Evolutionary conservation across 2,113 vertebrate species (phyloP).

Genomic region (Engystomops pustulosus): DNA sequence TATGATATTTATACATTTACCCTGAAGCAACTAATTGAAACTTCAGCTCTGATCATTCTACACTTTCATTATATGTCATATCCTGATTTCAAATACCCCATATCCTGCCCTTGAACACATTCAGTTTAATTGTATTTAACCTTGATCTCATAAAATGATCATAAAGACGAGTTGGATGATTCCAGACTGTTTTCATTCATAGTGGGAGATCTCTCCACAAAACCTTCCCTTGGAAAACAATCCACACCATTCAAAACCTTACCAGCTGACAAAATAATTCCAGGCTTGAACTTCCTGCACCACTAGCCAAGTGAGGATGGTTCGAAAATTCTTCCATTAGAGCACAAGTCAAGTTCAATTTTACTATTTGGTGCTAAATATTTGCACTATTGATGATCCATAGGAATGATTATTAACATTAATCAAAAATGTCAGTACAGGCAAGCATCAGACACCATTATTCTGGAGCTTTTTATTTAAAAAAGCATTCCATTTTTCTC

Average conservation of each 20-base stretch:
- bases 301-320: conserved; percentile 22
- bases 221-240: conserved; percentile 29
- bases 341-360: neutral
- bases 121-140: conserved; percentile 22
- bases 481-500: too few species aligned
- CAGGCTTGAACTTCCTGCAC: conserved; percentile 36
- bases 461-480: too few species aligned
- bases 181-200: conserved; percentile 18
- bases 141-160: conserved; percentile 35
- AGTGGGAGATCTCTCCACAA: conserved; percentile 1
- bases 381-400: neutral
- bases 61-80: conserved; percentile 9
- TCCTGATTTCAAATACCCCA: neutral
- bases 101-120: neutral
- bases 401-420: neutral
- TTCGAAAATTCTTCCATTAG: neutral
- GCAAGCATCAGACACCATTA: too few species aligned
- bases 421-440: too few species aligned
- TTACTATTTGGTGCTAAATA: neutral
- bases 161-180: conserved; percentile 22
- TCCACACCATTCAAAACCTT: conserved; percentile 28
- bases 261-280: conserved; percentile 51
- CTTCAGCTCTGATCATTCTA: neutral
- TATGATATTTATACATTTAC: neutral
- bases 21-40: neutral